phyloP scores from a whole-genome alignment of 2,113 vertebrate genomes.

The Sisor rabdophorus region DNA sequence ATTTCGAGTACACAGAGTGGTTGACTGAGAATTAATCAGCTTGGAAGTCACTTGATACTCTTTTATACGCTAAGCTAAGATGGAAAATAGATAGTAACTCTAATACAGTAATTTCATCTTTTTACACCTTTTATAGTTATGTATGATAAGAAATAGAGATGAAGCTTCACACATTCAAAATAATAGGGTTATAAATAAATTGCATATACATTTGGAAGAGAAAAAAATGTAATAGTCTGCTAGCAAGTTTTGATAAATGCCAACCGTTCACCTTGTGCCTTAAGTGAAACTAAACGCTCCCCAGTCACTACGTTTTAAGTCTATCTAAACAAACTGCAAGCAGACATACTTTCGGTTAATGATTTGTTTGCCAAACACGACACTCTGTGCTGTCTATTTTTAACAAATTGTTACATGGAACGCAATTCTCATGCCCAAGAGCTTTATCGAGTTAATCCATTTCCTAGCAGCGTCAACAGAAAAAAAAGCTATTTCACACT shows the following conservation, averaged over 20 bases:
- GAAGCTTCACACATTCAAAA: not conserved
- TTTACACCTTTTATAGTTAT: not conserved
- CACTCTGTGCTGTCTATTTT: slow-evolving; percentile 8
- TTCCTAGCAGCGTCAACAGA: not conserved
- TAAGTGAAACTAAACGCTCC: not conserved
- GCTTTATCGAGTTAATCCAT: slow-evolving; percentile 8
- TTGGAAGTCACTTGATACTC: not conserved
- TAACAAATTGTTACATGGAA: slow-evolving; percentile 13
- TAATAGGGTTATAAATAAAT: not conserved
- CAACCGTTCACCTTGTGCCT: not conserved
- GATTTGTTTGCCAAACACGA: slow-evolving; percentile 7
- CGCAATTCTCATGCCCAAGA: not conserved
- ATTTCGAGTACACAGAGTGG: not conserved
- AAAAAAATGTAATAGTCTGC: not conserved
- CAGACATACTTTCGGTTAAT: not conserved
- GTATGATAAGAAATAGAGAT: not conserved
- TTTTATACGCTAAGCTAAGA: not conserved
- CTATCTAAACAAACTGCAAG: not conserved
- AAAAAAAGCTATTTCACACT: slow-evolving; percentile 11
- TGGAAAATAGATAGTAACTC: not conserved
- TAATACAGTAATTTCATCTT: not conserved
- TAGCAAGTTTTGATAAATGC: not conserved
- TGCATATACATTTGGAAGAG: not conserved
- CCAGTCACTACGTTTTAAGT: not conserved
- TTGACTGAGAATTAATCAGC: not conserved